Evolutionary conservation across 2,888 invertebrate species (phyloP), one percentile per base, ranked within the genome.

Genomic region (Microplitis deprimator): DNA sequence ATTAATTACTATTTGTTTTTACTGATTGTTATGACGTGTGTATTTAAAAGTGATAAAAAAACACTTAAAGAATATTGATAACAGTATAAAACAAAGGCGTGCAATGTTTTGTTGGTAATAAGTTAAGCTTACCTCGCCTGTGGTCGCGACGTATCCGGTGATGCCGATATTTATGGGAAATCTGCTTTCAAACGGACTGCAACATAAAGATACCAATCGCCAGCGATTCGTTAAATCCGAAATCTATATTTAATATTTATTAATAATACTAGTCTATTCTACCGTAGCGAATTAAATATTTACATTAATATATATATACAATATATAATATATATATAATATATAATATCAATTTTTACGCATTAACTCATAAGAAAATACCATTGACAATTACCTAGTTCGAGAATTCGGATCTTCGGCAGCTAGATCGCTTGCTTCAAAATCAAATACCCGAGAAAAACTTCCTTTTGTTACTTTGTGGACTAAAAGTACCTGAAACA

Each of bases 91-190:
- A 50, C 50, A 50, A 50, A 10, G 50, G 13, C 1, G 13, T 50
- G 6, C 29, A 29, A 20, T 13, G 38, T 67, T 67, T 75, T 75
- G 10, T 65, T 41, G 64, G 62, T 78, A 72, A 73, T 68, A 68
- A 67, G 73, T 74, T 73, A 80, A 82, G 88, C 92, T 91, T 91
- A 97, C 97, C 94, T 98, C 97, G 84, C 98, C 98, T 77, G 97
- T 97, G 65, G 97, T 96, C 75, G 98, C 98, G 70, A 97, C 98
- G 91, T 97, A 95, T 77, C 98, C 97, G 39, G 97, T 97, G 87
- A 98, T 97, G 79, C 98, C 98, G 82, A 98, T 94, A 90, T 98
- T 97, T 86, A 98, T 96, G 60, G 98, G 98, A 91, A 98, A 98
- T 82, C 98, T 93, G 86, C 96, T 96, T 90, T 97, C 97, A 90